These are phyloP conservation scores for Macrophya alboannulata DNA, from an alignment of 2,888 invertebrate genomes.

Conservation along the genomic window DNA sequence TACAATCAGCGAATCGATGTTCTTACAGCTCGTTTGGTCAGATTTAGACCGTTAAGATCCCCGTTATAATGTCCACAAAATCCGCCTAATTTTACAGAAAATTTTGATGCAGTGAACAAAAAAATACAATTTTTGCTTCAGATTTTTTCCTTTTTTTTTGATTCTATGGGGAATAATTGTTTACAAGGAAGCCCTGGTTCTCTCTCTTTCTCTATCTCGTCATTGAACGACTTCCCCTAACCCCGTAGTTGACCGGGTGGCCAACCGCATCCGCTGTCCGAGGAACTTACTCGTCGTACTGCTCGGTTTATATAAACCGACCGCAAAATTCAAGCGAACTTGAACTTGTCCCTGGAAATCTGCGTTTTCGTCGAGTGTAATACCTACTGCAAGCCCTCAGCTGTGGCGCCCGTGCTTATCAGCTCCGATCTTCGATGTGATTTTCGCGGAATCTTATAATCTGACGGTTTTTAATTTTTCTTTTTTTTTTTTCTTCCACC, in stretches of 20 bases:
- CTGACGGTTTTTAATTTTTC: not conserved
- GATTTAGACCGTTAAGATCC: not conserved
- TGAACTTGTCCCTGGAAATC: conserved; percentile 40
- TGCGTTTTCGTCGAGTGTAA: not conserved
- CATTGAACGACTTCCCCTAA: conserved; percentile 17
- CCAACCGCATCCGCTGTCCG: conserved; percentile 45
- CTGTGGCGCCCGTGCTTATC: conserved; percentile 13
- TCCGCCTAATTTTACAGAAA: not conserved
- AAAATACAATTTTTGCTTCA: not conserved
- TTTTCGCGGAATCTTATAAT: not conserved
- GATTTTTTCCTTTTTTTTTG: not conserved
- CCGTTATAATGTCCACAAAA: not conserved
- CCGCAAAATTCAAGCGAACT: conserved; percentile 44
- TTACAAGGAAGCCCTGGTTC: not conserved
- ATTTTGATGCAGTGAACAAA: not conserved
- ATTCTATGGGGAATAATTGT: conserved; percentile 9
- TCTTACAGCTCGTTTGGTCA: conserved; percentile 23
- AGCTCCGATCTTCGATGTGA: not conserved
- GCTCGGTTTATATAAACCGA: conserved; percentile 27
- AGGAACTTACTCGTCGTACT: conserved; percentile 27
- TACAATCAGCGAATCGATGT: conserved; percentile 13
- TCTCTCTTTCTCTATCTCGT: not conserved
- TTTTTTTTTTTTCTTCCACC: no score
- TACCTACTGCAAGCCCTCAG: not conserved
- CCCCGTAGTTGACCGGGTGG: conserved; percentile 1